These are phyloP conservation scores for Penaeus japonicus DNA, from an alignment of 1,140 invertebrate genomes.

Conservation along the genomic window DNA sequence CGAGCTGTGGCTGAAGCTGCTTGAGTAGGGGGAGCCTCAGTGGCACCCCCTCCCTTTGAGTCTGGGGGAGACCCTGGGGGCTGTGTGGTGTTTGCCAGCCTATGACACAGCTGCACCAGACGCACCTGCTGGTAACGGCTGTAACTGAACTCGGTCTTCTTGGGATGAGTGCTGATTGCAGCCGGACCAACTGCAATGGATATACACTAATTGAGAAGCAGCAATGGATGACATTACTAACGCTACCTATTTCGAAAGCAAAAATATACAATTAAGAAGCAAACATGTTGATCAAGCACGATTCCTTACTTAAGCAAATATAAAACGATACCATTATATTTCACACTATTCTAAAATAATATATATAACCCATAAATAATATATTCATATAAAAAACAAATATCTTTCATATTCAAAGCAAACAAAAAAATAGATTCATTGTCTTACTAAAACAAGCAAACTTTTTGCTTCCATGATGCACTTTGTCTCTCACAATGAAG, in stretches of 20 bases:
- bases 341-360: too few relatives aligned
- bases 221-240: neutral
- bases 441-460: constrained; percentile 6
- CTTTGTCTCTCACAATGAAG: neutral
- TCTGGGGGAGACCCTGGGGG: neutral
- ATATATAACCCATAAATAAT: too few relatives aligned
- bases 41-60: neutral
- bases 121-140: constrained; percentile 4
- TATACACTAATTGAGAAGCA: neutral
- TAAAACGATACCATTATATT: too few relatives aligned
- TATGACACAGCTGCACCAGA: constrained; percentile 17
- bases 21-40: neutral
- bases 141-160: neutral
- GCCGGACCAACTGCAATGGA: neutral
- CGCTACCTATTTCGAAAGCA: too few relatives aligned
- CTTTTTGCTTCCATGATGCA: neutral
- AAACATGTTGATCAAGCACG: too few relatives aligned
- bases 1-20: constrained; percentile 18
- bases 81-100: neutral
- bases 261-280: too few relatives aligned
- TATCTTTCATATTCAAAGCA: neutral
- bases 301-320: too few relatives aligned
- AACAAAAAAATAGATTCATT: neutral
- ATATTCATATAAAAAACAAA: neutral
- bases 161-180: neutral